Conservation (phyloP, 1,140 invertebrate genomes). For the Bombus confusus region DNA sequence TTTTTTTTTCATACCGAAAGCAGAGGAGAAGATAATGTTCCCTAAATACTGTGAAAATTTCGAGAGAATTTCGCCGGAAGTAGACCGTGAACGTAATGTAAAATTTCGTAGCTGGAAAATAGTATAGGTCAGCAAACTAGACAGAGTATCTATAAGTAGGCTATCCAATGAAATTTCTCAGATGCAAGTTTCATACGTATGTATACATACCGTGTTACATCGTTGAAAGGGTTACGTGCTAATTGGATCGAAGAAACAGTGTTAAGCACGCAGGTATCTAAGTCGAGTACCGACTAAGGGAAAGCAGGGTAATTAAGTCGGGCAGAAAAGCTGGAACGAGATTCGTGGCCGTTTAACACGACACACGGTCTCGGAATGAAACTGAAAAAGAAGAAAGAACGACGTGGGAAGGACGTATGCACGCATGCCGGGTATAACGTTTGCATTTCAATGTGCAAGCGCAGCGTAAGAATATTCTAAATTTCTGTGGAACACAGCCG, state of each 20-base stretch:
- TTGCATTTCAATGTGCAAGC: conserved; percentile 15
- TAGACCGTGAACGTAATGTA: background rate
- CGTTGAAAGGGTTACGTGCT: background rate
- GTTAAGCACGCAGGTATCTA: background rate
- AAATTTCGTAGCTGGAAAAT: conserved; percentile 4
- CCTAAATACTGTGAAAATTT: too few relatives aligned
- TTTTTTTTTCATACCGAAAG: too few relatives aligned
- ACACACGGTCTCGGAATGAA: background rate
- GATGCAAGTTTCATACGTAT: background rate
- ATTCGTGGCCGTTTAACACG: background rate
- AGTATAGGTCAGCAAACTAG: background rate
- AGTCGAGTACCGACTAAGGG: background rate
- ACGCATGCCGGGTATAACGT: background rate
- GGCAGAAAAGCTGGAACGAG: background rate
- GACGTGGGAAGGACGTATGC: background rate
- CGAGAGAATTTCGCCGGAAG: background rate
- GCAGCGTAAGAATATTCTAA: background rate
- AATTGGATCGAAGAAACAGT: background rate
- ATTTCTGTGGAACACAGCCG: conserved; percentile 5
- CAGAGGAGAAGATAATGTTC: background rate
- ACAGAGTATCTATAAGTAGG: background rate
- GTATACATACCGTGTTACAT: background rate
- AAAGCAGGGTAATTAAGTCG: background rate
- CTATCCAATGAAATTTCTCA: background rate
- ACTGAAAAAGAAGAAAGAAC: background rate